Percentiles rank a stretch among this genome's conserved stretches.
Conservation (phyloP, 1,140 invertebrate species). For the Penaeus indicus region DNA sequence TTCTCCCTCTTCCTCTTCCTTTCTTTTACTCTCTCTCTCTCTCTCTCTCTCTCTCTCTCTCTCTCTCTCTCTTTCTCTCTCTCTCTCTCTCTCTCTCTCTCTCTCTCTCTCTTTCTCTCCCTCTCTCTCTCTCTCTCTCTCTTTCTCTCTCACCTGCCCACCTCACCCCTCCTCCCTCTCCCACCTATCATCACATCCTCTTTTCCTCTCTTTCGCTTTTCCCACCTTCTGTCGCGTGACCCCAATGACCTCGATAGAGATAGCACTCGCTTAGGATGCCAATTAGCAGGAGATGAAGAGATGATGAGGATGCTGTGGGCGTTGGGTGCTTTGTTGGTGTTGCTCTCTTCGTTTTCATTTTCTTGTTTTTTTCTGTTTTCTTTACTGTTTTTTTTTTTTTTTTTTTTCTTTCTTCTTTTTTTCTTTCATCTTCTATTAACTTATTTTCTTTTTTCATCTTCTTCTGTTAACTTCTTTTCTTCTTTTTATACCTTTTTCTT, state of each 20-base stretch:
- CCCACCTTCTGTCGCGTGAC: too few relatives aligned
- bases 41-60: background rate
- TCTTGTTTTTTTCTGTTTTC: too few relatives aligned
- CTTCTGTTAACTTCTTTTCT: background rate
- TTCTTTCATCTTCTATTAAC: background rate
- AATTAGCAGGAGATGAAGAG: too few relatives aligned
- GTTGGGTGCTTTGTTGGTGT: too few relatives aligned
- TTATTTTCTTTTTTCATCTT: background rate
- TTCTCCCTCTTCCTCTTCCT: slow-evolving; percentile 19
- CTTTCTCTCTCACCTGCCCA: background rate
- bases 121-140: background rate
- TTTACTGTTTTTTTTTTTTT: background rate
- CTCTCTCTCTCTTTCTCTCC: background rate
- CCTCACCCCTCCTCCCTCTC: background rate
- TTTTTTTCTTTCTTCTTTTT: background rate
- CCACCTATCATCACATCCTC: too few relatives aligned
- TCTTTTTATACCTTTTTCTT: background rate
- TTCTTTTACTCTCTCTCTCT: slow-evolving; percentile 29
- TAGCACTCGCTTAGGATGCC: too few relatives aligned
- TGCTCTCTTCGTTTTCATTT: too few relatives aligned
- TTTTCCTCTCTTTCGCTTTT: too few relatives aligned
- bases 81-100: background rate
- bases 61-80: background rate
- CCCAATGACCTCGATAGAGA: too few relatives aligned
- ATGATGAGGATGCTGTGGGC: too few relatives aligned